These are phyloP conservation scores for Cassiopea andromeda DNA, from an alignment of 30 jellyfish, hydroid and myxozoan species.

Conservation along the genomic window DNA sequence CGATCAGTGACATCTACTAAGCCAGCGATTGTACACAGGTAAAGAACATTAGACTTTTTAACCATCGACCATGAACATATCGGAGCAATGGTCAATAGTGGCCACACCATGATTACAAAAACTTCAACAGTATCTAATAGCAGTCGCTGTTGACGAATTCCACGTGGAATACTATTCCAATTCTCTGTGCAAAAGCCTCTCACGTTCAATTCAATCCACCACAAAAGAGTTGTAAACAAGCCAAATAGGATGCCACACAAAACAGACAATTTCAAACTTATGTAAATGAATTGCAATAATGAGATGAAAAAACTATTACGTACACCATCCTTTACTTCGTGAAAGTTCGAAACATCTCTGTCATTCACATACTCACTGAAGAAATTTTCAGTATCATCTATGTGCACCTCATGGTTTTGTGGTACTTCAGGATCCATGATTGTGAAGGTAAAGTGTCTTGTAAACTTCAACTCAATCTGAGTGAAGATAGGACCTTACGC, in stretches of 20 bases:
- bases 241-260: slow-evolving; percentile 8
- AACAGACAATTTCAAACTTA: background rate
- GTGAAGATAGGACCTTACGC: too few species aligned
- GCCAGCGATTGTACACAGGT: slow-evolving; percentile 7
- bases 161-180: slow-evolving; percentile 11
- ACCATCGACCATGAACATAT: slow-evolving; percentile 1
- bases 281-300: too few species aligned
- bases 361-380: too few species aligned
- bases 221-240: slow-evolving; percentile 8
- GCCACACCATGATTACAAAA: slow-evolving; percentile 14
- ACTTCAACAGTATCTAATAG: background rate
- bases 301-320: too few species aligned
- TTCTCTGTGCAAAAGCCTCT: slow-evolving; percentile 13
- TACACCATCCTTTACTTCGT: too few species aligned
- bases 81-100: slow-evolving; percentile 1
- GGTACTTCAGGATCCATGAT: too few species aligned
- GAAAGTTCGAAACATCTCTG: too few species aligned
- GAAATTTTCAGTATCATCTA: too few species aligned
- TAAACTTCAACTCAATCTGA: too few species aligned
- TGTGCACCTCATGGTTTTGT: too few species aligned
- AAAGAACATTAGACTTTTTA: background rate
- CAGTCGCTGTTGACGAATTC: background rate
- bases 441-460: too few species aligned
- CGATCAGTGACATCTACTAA: slow-evolving; percentile 7
- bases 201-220: slow-evolving; percentile 40